Evolutionary conservation across 2,113 vertebrate genomes (phyloP), one percentile per base, ranked within the genome.

Genomic region (Pitta sordida): DNA sequence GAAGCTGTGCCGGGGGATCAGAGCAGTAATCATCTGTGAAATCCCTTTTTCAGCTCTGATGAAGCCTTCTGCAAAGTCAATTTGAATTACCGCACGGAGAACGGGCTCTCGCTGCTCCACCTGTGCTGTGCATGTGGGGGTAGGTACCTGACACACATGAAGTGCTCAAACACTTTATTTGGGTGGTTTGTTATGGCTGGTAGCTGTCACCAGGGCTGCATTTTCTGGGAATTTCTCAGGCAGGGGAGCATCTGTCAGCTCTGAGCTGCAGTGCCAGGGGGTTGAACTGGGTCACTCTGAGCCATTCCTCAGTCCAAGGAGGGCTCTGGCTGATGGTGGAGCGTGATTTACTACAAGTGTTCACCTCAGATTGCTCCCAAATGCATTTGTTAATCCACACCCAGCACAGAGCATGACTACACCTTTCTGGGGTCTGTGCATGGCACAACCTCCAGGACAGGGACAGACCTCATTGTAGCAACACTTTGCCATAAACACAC

Each of bases 61-160:
- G 99, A 99, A 96, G 98, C 98, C 70, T 99, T 99, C 96, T 97
- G 97, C 97, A 99, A 99, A 97, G 99, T 99, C 81, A 99, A 99
- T 91, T 93, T 99, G 93, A 99, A 98, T 97, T 99, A 98, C 95
- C 98, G 99, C 77, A 98, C 99, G 27, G 98, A 98, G 94, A 98
- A 95, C 41, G 99, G 99, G 17, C 97, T 99, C 48, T 99, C 99
- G 22, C 98, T 99, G 78, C 98, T 99, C 49, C 99, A 99, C 95
- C 98, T 99, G 87, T 99, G 99, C 96, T 99, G 99, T 64, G 94
- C 98, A 8, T 99, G 99, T 80, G 97, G 97, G 92, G 99, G 99
- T 99, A 97, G 95, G 98, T 97, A 75, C 69, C 83, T 81, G 51
- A 83, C 71, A n/a, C 49, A 13, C 17, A 5, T 41, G 14, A 41